phyloP scores from a whole-genome alignment of 2,888 invertebrate genomes.

The Melieria picta region DNA sequence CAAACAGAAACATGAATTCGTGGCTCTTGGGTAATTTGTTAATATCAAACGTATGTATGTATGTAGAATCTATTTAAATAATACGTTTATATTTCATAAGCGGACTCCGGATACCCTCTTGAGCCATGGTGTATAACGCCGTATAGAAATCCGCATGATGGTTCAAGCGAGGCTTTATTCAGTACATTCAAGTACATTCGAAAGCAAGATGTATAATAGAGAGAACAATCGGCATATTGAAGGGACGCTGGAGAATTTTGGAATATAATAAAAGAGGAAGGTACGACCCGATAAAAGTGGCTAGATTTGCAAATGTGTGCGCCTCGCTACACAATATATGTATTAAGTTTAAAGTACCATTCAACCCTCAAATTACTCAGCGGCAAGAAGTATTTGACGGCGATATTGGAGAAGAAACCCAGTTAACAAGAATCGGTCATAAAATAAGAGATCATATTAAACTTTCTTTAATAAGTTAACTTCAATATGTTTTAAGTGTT shows the following conservation, averaged over 20 bases:
- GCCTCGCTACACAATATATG: slow-evolving; percentile 8
- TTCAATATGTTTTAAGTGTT: too few species aligned
- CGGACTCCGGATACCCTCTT: slow-evolving; percentile 1
- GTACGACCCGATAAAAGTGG: slow-evolving; percentile 23
- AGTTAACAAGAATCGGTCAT: too few species aligned
- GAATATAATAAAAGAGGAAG: slow-evolving; percentile 28
- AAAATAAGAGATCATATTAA: too few species aligned
- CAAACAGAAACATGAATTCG: too few species aligned
- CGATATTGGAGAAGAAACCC: too few species aligned
- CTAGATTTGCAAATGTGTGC: not conserved
- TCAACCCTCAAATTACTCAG: too few species aligned
- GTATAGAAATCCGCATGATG: slow-evolving; percentile 23
- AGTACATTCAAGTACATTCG: slow-evolving; percentile 31
- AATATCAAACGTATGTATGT: too few species aligned
- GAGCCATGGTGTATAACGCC: slow-evolving; percentile 32
- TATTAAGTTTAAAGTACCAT: too few species aligned
- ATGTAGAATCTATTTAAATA: too few species aligned
- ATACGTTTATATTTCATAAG: not conserved
- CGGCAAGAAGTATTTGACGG: too few species aligned
- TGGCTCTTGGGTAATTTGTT: too few species aligned
- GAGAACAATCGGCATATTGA: slow-evolving; percentile 33
- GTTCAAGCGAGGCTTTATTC: slow-evolving; percentile 19
- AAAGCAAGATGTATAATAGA: slow-evolving; percentile 34
- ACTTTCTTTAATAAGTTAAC: not conserved
- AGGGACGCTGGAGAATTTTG: slow-evolving; percentile 34